Evolutionary conservation across 1,140 invertebrate genomes (phyloP).

Genomic region (Magallana gigas): DNA sequence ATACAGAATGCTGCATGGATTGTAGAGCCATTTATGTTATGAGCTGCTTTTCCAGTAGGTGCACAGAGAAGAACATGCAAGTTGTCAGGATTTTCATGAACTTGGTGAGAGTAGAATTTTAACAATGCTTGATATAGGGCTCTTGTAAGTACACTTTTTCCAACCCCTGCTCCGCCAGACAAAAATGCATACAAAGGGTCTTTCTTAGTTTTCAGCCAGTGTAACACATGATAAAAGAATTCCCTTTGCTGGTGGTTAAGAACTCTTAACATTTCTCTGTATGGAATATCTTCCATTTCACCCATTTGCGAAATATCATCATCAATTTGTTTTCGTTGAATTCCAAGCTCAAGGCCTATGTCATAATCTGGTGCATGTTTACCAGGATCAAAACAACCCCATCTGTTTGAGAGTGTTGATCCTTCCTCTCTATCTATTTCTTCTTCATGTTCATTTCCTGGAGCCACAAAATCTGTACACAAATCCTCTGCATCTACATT

Average conservation of each 20-base stretch:
- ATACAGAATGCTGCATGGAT: conserved; percentile 49
- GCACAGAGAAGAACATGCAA: conserved; percentile 52
- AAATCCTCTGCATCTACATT: conserved; percentile 42
- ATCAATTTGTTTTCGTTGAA: conserved; percentile 47
- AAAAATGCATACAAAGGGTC: conserved; percentile 50
- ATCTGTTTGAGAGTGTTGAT: background rate
- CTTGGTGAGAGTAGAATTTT: conserved; percentile 37
- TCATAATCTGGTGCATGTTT: conserved; percentile 35
- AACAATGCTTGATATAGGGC: conserved; percentile 53
- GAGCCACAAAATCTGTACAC: conserved; percentile 37
- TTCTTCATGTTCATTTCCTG: conserved; percentile 35
- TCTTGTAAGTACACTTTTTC: conserved; percentile 60
- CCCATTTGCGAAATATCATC: background rate
- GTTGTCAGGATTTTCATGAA: conserved; percentile 50
- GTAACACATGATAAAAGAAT: conserved; percentile 53
- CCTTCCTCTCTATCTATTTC: conserved; percentile 27
- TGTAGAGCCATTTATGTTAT: conserved; percentile 47
- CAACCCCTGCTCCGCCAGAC: conserved; percentile 63
- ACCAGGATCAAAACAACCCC: conserved; percentile 37
- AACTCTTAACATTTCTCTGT: conserved; percentile 8
- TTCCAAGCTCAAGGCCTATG: conserved; percentile 33
- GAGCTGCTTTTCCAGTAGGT: conserved; percentile 58
- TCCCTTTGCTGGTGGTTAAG: conserved; percentile 51
- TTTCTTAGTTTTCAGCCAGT: conserved; percentile 48
- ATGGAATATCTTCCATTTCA: conserved; percentile 46